These are phyloP conservation scores for Eumerus sabulonum DNA, from an alignment of 2,888 invertebrate species.

Conservation along the genomic window DNA sequence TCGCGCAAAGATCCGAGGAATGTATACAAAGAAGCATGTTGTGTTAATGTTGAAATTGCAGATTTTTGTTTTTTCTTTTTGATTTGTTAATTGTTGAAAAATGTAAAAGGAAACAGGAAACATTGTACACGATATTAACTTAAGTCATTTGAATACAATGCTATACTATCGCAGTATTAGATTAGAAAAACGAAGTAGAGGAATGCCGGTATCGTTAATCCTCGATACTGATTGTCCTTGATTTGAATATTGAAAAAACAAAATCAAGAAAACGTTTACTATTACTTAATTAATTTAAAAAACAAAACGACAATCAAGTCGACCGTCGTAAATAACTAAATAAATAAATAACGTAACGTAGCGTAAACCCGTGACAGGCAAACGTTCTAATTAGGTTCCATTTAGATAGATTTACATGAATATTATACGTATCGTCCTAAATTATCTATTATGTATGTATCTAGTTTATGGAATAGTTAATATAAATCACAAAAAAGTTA, in stretches of 20 bases:
- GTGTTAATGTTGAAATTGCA: slow-evolving; percentile 35
- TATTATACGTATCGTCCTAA: not conserved
- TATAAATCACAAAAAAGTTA: not conserved
- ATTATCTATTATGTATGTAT: too few species aligned
- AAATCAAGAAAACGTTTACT: slow-evolving; percentile 1
- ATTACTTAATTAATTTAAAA: slow-evolving; percentile 28
- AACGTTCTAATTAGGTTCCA: slow-evolving; percentile 10
- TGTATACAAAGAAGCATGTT: slow-evolving; percentile 32
- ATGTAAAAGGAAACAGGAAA: not conserved
- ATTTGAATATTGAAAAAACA: not conserved
- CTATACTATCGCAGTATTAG: slow-evolving; percentile 56
- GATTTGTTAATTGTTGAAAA: slow-evolving; percentile 14
- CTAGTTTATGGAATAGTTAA: slow-evolving; percentile 5
- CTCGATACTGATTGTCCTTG: slow-evolving; percentile 14
- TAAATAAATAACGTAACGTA: not conserved
- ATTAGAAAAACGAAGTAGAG: slow-evolving; percentile 14
- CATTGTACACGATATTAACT: slow-evolving; percentile 24
- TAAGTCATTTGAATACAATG: slow-evolving; percentile 43
- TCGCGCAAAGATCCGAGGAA: too few species aligned
- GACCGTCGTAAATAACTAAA: not conserved
- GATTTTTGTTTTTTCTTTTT: slow-evolving; percentile 15
- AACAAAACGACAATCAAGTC: slow-evolving; percentile 9
- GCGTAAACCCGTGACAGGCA: not conserved
- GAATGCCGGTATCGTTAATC: slow-evolving; percentile 26
- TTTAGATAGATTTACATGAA: slow-evolving; percentile 6